Conservation (phyloP, 2,797 vertebrate species). For the Iguana delicatissima region DNA sequence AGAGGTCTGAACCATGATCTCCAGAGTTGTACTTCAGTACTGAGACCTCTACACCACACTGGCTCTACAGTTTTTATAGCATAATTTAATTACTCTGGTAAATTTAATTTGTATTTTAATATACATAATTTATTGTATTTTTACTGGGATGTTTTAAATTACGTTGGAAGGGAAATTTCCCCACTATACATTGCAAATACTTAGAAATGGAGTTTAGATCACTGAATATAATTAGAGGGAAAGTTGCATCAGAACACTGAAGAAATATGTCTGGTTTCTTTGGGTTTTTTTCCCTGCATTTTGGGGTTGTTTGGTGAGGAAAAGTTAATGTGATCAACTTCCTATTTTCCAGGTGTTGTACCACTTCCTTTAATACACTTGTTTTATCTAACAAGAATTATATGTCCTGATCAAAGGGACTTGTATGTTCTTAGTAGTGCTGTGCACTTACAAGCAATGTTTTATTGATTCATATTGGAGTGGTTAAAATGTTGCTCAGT, state of each 20-base stretch:
- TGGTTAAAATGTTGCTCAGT: conserved; percentile 46
- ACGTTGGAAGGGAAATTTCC: not conserved
- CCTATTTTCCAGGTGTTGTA: not conserved
- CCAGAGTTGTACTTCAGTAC: too few species aligned
- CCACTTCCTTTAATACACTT: not conserved
- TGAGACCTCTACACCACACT: not conserved
- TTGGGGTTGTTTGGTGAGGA: conserved; percentile 24
- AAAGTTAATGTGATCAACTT: conserved; percentile 34
- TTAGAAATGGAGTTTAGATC: not conserved
- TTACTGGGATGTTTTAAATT: too few species aligned
- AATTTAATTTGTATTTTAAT: too few species aligned
- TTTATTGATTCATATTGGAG: conserved; percentile 31
- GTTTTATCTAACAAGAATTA: not conserved
- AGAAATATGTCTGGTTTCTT: conserved; percentile 23
- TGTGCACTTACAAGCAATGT: not conserved
- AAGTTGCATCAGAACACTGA: not conserved
- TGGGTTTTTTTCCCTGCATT: not conserved
- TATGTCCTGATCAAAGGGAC: not conserved
- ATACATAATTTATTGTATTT: too few species aligned
- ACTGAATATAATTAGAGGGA: not conserved
- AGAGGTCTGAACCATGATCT: too few species aligned
- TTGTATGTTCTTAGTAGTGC: not conserved
- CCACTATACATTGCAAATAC: not conserved
- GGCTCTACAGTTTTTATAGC: too few species aligned
- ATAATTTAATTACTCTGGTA: too few species aligned